Base-by-base conservation (phyloP, 2,888 invertebrate species). In the Melanophora roralis region DNA sequence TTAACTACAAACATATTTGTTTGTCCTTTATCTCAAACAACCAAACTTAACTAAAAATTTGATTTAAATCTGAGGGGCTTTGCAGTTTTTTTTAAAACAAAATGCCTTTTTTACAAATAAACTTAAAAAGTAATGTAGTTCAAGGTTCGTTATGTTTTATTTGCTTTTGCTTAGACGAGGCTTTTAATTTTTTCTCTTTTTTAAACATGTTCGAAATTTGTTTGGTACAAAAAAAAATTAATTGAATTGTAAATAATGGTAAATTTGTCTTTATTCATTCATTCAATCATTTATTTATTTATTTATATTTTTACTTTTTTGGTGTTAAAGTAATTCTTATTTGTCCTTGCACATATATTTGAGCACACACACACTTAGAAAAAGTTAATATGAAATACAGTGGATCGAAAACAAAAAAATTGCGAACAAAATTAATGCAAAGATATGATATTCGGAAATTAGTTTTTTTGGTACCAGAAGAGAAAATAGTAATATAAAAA, bases 241-340 rank as follows among this genome's bases (percentile, higher is more conserved):
- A 73, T 73, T 68, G 67, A 78, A 73, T 78, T 73, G 53, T n/a
- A 67, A 47, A 72, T 74, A 57, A 65, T 65, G 49, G 38, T 51
- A 38, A 16, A 27, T 14, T 43, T 14, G 51, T 49, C 5, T 38
- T 1, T n/a, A 16, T 59, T 23, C n/a, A 23, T 23, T 16, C 9
- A 53, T 53, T 40, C 38, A 40, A 27, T 23, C 36, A 49, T 14
- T 36, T 47, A 40, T 27, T 16, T 53, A 9, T 32, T 53, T 14
- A 5, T 16, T 9, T 51, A 8, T 51, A 16, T 34, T 6, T 36
- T 11, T 36, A 2, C 19, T 45, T 19, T 45, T 43, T 43, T 9
- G 16, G 16, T 0, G 7, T 5, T 6, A 16, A 43, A 43, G 43
- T 6, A 43, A 16, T 43, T 8, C n/a, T 6, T 27, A 27, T 6